These are phyloP conservation scores for Cossypha heuglini DNA, from an alignment of 2,797 vertebrate genomes.

Conservation along the genomic window DNA sequence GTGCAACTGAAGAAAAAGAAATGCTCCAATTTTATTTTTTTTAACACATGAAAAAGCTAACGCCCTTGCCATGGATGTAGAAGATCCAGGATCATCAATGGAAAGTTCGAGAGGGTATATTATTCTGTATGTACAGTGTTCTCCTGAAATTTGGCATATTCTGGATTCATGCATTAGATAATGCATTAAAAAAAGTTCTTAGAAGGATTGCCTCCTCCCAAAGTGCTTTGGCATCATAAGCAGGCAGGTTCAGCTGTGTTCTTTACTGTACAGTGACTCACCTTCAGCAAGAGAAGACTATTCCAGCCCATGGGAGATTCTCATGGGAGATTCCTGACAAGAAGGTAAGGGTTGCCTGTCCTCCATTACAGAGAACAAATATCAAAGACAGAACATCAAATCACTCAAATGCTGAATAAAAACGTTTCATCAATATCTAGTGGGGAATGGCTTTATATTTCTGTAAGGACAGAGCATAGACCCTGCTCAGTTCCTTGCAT, in stretches of 20 bases:
- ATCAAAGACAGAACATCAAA: neutral
- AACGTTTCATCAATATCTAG: neutral
- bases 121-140: neutral
- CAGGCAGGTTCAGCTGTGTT: neutral
- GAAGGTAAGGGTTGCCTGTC: neutral
- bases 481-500: neutral
- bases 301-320: neutral
- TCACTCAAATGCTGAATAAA: neutral
- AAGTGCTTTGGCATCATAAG: neutral
- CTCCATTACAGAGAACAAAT: neutral
- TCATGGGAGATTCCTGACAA: neutral
- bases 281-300: neutral
- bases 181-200: neutral
- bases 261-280: neutral
- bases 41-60: neutral
- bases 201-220: fast-evolving
- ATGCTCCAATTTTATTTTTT: neutral
- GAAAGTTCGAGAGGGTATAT: neutral
- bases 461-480: neutral
- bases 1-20: neutral
- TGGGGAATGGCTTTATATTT: neutral
- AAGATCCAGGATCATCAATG: neutral
- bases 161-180: neutral
- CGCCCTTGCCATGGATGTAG: neutral
- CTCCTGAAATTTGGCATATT: neutral